Base-by-base conservation (phyloP, 2,797 vertebrate species). In the Sternarchorhynchus goeldii region DNA sequence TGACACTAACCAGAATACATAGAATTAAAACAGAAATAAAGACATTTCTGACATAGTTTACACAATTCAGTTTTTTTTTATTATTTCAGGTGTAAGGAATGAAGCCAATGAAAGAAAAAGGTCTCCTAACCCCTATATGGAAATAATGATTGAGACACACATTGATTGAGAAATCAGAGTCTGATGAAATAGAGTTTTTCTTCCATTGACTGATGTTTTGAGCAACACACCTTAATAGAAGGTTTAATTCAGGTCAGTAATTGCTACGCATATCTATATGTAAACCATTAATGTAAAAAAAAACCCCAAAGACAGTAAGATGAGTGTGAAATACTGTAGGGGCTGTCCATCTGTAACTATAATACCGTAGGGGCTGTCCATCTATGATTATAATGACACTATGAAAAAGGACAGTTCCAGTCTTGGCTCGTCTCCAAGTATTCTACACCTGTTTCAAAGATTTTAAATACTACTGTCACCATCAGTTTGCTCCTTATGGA, bases 131-230 rank as follows among this genome's bases (percentile, higher is more conserved):
- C 16, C 10, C 6, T 20, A 4, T 39, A 45, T 2, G 12, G 34
- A 18, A 29, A 12, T n/a, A 56, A 57, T 2, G 1, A 57, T 72
- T 17, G 36, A 16, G 67, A 53, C 69, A 57, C 12, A 39, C n/a
- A 32, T 16, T 34, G 14, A 25, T 69, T 56, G 57, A 45, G 72
- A 80, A 69, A 63, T n/a, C 1, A 6, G 21, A 16, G 45, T 39
- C 25, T 67, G 70, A 56, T 60, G 65, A 69, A 68, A 75, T 25
- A 5, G 8, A 50, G 6, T 68, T 2, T 71, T 77, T 67, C 29
- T 62, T 50, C 10, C 45, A 50, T 2, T 50, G 45, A 50, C 36
- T 39, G 53, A 14, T 17, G 17, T 45, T 16, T 2, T 32, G 10
- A 65, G 32, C 50, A 5, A 1, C 65, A 69, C 64, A 53, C 50